phyloP scores from a whole-genome alignment of 2,888 invertebrate genomes.

The Balanococcus diminutus region DNA sequence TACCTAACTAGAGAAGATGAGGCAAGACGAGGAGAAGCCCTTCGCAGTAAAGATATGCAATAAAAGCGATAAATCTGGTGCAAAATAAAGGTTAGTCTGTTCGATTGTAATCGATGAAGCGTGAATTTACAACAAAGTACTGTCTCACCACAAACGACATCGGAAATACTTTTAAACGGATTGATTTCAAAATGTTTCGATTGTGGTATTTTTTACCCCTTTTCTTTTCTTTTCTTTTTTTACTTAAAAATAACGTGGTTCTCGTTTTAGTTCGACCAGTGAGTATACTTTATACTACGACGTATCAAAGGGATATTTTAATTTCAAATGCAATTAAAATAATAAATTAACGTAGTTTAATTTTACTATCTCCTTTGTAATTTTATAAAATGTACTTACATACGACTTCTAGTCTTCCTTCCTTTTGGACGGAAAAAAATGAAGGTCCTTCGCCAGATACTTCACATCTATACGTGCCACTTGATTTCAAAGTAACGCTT shows the following conservation, averaged over 20 bases:
- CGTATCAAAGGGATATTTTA: not conserved
- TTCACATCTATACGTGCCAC: conserved; percentile 64
- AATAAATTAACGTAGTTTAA: not conserved
- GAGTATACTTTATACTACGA: too few relatives aligned
- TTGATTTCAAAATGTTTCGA: conserved; percentile 21
- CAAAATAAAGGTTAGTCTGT: conserved; percentile 26
- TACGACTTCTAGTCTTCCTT: conserved; percentile 64
- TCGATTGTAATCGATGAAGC: conserved; percentile 26
- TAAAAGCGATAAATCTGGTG: conserved; percentile 37
- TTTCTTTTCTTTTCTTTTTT: not conserved
- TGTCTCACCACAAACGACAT: conserved; percentile 26
- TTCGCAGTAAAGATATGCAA: conserved; percentile 17
- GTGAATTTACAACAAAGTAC: conserved; percentile 42
- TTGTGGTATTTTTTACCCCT: conserved; percentile 3
- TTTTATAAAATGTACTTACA: conserved; percentile 61
- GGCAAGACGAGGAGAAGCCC: not conserved
- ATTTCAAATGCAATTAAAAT: conserved; percentile 9
- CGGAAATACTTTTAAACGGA: conserved; percentile 35
- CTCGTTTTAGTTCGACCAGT: not conserved
- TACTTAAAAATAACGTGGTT: not conserved
- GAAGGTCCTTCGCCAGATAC: conserved; percentile 65
- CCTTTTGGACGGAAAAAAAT: conserved; percentile 63
- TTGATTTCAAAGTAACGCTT: conserved; percentile 62
- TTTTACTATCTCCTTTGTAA: not conserved
- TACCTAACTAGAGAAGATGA: not conserved